Conservation (phyloP, 2,797 vertebrate genomes). For the Kryptolebias ocellatus region DNA sequence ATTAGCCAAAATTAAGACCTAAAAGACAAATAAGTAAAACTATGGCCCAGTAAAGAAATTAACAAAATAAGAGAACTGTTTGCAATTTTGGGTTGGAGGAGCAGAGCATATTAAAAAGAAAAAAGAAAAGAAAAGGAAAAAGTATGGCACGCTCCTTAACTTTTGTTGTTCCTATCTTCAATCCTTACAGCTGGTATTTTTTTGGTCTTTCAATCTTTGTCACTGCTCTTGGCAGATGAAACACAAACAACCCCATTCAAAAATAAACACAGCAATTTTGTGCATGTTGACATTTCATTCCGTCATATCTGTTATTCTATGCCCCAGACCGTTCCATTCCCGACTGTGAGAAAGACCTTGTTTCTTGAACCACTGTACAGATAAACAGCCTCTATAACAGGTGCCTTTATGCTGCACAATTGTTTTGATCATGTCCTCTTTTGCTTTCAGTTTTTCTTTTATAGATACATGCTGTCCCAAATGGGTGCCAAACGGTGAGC, state of each 20-base stretch:
- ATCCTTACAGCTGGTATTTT: conserved; percentile 34
- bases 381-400: conserved; percentile 45
- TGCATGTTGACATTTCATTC: conserved; percentile 62
- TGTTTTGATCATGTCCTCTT: conserved; percentile 44
- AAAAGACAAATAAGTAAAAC: conserved; percentile 19
- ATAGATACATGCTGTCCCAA: conserved; percentile 22
- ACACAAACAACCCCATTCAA: conserved; percentile 58
- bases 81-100: conserved; percentile 24
- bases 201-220: conserved; percentile 47
- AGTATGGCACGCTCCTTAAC: conserved; percentile 38
- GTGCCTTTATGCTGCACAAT: conserved; percentile 30
- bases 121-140: background rate
- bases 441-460: conserved; percentile 31
- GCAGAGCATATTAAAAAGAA: conserved; percentile 53
- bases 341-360: conserved; percentile 39
- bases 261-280: conserved; percentile 65
- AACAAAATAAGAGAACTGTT: conserved; percentile 32
- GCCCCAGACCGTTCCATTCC: conserved; percentile 55
- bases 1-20: conserved; percentile 6
- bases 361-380: conserved; percentile 51
- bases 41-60: conserved; percentile 20
- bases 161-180: conserved; percentile 33
- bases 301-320: conserved; percentile 40
- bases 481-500: conserved; percentile 15
- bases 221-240: conserved; percentile 30